Percentiles rank a stretch among this genome's conserved stretches.
These are phyloP conservation scores for Acromyrmex heyeri DNA, from an alignment of 1,140 invertebrate genomes.

Conservation along the genomic window DNA sequence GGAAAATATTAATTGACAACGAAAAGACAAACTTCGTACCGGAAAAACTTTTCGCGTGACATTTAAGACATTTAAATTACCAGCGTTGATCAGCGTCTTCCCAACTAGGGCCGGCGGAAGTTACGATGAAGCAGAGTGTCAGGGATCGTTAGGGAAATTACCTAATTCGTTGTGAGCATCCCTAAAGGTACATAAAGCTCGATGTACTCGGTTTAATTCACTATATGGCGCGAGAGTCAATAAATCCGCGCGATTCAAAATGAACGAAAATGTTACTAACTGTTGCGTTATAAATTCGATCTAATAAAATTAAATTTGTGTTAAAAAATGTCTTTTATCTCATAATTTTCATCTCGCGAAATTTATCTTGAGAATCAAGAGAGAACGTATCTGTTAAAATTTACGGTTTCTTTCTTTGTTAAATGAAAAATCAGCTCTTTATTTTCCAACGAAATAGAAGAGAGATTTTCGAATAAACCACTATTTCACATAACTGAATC, in stretches of 20 bases:
- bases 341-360: background rate
- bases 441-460: background rate
- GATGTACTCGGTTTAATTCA: slow-evolving; percentile 46
- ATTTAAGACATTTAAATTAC: slow-evolving; percentile 31
- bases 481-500: slow-evolving; percentile 7
- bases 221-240: slow-evolving; percentile 2
- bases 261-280: background rate
- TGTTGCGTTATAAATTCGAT: background rate
- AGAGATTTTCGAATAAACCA: background rate
- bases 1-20: slow-evolving; percentile 36
- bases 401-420: background rate
- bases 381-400: background rate
- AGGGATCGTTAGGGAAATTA: slow-evolving; percentile 75
- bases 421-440: background rate
- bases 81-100: slow-evolving; percentile 55
- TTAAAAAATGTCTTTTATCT: background rate
- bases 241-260: slow-evolving; percentile 39
- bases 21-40: background rate
- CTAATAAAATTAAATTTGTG: background rate
- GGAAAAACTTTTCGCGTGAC: slow-evolving; percentile 21
- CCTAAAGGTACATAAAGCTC: slow-evolving; percentile 58
- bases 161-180: slow-evolving; percentile 68
- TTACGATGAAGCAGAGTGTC: slow-evolving; percentile 64
- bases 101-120: slow-evolving; percentile 52
- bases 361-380: background rate